These are phyloP conservation scores for Xiphophorus birchmanni DNA, from an alignment of 2,797 vertebrate species.

Conservation along the genomic window DNA sequence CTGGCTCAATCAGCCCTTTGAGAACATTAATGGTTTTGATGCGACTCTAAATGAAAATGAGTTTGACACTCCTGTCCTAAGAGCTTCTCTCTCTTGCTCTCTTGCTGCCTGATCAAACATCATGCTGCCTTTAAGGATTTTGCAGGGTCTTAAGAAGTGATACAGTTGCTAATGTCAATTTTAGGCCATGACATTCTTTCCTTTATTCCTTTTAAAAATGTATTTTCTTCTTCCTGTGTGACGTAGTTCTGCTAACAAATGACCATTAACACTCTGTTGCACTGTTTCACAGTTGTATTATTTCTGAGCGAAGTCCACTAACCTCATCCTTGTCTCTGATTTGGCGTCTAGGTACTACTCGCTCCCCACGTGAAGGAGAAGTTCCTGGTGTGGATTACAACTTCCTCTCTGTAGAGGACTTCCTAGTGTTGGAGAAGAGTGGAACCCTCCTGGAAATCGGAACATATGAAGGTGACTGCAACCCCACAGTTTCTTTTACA, in stretches of 20 bases:
- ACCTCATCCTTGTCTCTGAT: constrained; percentile 34
- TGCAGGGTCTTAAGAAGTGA: neutral
- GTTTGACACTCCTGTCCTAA: neutral
- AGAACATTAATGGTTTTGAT: too few relatives aligned
- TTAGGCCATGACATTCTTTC: neutral
- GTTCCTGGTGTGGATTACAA: constrained; percentile 96
- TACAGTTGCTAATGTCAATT: neutral
- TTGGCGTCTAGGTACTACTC: constrained; percentile 90
- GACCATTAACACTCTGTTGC: neutral
- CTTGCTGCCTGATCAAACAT: neutral
- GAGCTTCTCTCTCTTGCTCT: neutral
- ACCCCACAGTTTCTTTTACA: neutral
- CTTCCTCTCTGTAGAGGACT: constrained; percentile 94
- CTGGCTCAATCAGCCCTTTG: too few relatives aligned
- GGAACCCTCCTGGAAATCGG: constrained; percentile 97
- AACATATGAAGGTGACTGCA: constrained; percentile 91
- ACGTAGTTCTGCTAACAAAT: neutral
- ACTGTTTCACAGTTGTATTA: neutral
- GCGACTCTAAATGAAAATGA: too few relatives aligned
- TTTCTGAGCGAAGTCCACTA: constrained; percentile 3
- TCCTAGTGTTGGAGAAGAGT: constrained; percentile 91
- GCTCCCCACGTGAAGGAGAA: constrained; percentile 93
- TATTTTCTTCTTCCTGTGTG: neutral
- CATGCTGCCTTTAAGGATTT: neutral
- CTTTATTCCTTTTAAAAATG: neutral